phyloP scores from a whole-genome alignment of 2,113 vertebrate genomes.

The Aramus guarauna region DNA sequence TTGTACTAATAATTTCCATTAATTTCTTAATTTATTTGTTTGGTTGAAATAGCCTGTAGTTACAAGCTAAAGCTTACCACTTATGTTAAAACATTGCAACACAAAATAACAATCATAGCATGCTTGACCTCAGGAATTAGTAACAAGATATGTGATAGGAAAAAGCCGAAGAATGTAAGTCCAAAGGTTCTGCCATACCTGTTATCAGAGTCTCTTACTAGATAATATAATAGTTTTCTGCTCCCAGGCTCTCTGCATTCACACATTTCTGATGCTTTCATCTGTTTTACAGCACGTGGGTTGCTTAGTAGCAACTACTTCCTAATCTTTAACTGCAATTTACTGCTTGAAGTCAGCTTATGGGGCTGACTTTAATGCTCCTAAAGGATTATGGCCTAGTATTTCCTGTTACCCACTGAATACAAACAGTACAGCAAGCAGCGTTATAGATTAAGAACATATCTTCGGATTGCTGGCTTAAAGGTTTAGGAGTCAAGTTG shows the following conservation, averaged over 20 bases:
- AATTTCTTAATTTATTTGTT: not conserved
- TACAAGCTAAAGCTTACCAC: not conserved
- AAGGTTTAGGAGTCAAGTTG: not conserved
- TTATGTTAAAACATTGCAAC: not conserved
- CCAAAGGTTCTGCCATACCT: not conserved
- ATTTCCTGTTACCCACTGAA: not conserved
- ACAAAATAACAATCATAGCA: not conserved
- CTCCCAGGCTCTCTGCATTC: fast-evolving
- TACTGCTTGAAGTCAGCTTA: not conserved
- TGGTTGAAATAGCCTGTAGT: not conserved
- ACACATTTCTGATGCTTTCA: fast-evolving
- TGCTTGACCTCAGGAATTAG: not conserved
- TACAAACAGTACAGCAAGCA: not conserved
- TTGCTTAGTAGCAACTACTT: not conserved
- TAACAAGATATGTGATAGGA: not conserved
- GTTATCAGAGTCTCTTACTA: not conserved
- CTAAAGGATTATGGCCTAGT: not conserved
- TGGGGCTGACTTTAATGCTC: not conserved
- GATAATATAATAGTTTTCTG: not conserved
- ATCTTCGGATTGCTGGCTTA: not conserved
- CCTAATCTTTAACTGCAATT: not conserved
- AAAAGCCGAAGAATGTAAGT: not conserved
- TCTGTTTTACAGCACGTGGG: fast-evolving
- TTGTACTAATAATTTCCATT: not conserved
- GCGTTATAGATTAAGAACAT: not conserved